Conservation (phyloP, 2,888 invertebrate species). For the Agonopterix heracliana region DNA sequence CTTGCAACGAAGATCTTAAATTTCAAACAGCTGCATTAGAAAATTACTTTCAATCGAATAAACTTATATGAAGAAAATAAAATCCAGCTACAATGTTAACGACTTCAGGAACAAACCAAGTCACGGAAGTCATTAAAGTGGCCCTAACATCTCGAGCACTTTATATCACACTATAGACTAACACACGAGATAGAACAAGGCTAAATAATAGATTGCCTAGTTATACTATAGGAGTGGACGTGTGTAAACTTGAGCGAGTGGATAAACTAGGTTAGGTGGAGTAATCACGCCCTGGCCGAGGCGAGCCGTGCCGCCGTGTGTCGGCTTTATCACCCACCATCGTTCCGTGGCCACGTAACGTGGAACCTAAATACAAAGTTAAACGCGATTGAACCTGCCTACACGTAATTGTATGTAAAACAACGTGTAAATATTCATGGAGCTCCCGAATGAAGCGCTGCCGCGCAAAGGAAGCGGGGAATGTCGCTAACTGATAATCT, state of each 20-base stretch:
- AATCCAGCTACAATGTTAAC: slow-evolving; percentile 3
- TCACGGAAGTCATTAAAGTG: slow-evolving; percentile 10
- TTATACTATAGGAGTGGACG: background rate
- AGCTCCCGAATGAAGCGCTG: slow-evolving; percentile 1
- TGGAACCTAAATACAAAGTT: background rate
- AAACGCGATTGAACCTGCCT: slow-evolving; percentile 6
- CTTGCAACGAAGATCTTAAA: too few relatives aligned
- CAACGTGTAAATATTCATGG: slow-evolving; percentile 8
- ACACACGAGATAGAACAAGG: background rate
- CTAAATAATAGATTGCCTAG: slow-evolving; percentile 10
- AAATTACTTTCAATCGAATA: too few relatives aligned
- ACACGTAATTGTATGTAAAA: slow-evolving; percentile 9
- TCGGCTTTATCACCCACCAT: background rate
- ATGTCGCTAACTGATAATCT: background rate
- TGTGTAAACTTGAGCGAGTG: background rate
- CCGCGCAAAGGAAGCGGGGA: slow-evolving; percentile 1
- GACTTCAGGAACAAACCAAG: slow-evolving; percentile 4
- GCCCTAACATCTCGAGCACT: slow-evolving; percentile 6
- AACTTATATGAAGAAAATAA: background rate
- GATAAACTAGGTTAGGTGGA: slow-evolving; percentile 11
- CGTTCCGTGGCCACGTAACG: background rate
- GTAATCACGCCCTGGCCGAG: slow-evolving; percentile 3
- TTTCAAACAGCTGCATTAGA: too few relatives aligned
- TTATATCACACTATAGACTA: background rate
- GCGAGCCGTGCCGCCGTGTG: background rate